Evolutionary conservation across 2,797 vertebrate genomes (phyloP).

Genomic region (Danio jaintianensis): DNA sequence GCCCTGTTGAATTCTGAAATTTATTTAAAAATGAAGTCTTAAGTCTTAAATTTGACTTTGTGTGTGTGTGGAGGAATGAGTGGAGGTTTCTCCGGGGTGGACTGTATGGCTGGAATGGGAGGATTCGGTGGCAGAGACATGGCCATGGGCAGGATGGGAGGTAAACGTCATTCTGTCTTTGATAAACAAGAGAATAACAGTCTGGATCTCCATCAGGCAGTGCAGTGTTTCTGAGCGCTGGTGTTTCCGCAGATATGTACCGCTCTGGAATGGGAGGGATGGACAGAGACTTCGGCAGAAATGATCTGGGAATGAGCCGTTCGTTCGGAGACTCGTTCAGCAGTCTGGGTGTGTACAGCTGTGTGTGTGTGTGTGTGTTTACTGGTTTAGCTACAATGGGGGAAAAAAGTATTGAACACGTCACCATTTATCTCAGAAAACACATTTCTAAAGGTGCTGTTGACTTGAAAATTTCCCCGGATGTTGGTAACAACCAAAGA

Average conservation of each 20-base stretch:
- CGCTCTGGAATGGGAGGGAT: constrained; percentile 91
- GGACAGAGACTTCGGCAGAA: constrained; percentile 92
- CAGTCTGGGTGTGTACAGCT: constrained; percentile 83
- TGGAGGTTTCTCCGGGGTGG: constrained; percentile 88
- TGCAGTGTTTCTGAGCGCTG: neutral
- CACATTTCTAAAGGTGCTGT: too few relatives aligned
- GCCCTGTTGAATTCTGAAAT: too few relatives aligned
- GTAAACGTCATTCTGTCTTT: constrained; percentile 68
- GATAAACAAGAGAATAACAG: too few relatives aligned
- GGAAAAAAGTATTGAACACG: too few relatives aligned
- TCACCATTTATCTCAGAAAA: too few relatives aligned
- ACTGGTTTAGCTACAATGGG: too few relatives aligned
- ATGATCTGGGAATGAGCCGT: constrained; percentile 90
- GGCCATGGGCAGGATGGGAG: constrained; percentile 90
- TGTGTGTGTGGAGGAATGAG: constrained; percentile 74
- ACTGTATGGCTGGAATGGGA: constrained; percentile 90
- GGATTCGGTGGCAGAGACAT: constrained; percentile 87
- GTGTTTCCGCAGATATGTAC: constrained; percentile 83
- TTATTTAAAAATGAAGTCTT: too few relatives aligned
- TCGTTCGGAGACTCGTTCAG: constrained; percentile 94
- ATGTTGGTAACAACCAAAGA: too few relatives aligned
- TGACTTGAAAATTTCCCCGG: too few relatives aligned
- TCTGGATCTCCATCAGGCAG: too few relatives aligned
- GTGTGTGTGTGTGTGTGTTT: neutral
- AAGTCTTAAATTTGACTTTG: too few relatives aligned